A percentile compares a stretch with the other conserved stretches of the same genome.
Conservation (phyloP, 2,113 vertebrate genomes). For the Oreotrochilus melanogaster region DNA sequence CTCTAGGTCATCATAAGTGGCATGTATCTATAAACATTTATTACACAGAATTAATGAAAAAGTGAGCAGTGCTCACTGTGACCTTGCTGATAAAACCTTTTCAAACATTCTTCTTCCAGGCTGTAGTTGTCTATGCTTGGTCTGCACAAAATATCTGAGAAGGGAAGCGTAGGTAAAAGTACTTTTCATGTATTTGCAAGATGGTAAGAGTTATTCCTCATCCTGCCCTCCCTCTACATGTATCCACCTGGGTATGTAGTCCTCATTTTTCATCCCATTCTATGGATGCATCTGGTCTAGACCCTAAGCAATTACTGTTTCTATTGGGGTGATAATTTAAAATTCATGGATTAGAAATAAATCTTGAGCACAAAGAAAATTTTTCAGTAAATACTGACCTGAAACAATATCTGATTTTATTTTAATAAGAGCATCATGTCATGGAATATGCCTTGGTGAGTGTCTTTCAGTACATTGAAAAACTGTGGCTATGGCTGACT, state of each 20-base stretch:
- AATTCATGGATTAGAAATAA: background rate
- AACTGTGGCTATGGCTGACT: background rate
- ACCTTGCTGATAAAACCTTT: background rate
- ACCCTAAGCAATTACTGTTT: background rate
- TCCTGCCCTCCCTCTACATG: background rate
- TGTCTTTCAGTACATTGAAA: background rate
- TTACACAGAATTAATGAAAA: background rate
- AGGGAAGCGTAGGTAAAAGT: background rate
- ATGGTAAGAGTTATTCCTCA: background rate
- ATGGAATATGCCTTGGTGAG: background rate
- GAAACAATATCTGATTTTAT: background rate
- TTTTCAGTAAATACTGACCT: background rate
- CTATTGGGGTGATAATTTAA: background rate
- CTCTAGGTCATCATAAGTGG: background rate
- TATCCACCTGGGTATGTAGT: background rate
- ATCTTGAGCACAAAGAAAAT: background rate
- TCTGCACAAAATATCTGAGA: background rate
- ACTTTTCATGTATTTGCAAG: background rate
- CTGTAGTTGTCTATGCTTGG: background rate
- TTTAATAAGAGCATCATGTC: background rate
- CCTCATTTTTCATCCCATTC: background rate
- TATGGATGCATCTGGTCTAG: background rate
- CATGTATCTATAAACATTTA: background rate
- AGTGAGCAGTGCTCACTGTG: background rate
- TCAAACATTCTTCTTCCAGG: background rate